Evolutionary conservation across 2,113 vertebrate genomes (phyloP).

Genomic region (Siniperca knerii): DNA sequence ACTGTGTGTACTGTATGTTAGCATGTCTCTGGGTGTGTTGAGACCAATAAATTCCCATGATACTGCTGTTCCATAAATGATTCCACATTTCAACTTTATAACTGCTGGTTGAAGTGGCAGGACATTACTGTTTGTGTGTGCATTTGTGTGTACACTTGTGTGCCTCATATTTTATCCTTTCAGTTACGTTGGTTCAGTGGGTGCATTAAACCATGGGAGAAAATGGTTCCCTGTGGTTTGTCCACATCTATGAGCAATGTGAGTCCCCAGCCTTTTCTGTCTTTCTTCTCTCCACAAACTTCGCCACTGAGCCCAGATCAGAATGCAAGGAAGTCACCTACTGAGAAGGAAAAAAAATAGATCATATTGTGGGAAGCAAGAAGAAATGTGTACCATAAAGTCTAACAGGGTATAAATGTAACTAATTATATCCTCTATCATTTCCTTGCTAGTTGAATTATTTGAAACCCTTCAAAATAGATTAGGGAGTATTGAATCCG

Average conservation of each 20-base stretch:
- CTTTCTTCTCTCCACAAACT: neutral
- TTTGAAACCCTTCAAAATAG: neutral
- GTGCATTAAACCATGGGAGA: constrained; percentile 50
- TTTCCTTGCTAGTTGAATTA: neutral
- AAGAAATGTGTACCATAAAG: neutral
- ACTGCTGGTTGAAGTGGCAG: neutral
- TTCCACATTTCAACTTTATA: constrained; percentile 14
- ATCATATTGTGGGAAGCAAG: neutral
- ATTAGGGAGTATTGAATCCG: neutral
- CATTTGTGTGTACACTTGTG: neutral
- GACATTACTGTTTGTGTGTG: constrained; percentile 9
- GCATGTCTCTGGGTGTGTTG: neutral
- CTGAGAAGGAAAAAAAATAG: constrained; percentile 1
- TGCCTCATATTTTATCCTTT: constrained; percentile 22
- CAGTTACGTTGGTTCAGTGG: constrained; percentile 6
- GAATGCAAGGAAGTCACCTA: neutral
- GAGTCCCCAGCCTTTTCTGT: neutral
- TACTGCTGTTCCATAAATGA: constrained; percentile 4
- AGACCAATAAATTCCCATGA: neutral
- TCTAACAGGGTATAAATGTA: neutral
- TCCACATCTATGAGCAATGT: constrained; percentile 24
- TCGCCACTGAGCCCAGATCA: neutral
- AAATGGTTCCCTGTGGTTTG: constrained; percentile 31
- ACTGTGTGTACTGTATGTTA: too few relatives aligned
- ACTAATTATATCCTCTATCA: neutral